Percentiles rank a stretch among this genome's conserved stretches.
These are phyloP conservation scores for Erynnis tages DNA, from an alignment of 2,888 invertebrate genomes.

Conservation along the genomic window DNA sequence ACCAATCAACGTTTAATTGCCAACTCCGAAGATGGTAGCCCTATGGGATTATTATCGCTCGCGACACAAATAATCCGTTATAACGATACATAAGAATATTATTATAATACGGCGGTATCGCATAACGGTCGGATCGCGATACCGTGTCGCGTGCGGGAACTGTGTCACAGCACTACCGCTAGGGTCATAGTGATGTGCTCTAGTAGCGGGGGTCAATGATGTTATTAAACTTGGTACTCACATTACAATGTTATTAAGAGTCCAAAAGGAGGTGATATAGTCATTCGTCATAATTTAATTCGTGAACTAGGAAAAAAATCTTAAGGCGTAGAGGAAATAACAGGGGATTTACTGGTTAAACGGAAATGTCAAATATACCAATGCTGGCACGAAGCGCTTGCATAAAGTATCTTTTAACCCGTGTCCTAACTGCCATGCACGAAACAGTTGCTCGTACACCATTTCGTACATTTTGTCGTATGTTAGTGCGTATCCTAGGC, in stretches of 20 bases:
- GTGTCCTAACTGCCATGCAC: no score
- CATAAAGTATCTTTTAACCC: no score
- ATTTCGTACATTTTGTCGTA: no score
- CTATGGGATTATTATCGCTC: conserved; percentile 26
- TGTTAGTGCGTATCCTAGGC: no score
- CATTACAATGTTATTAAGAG: conserved; percentile 1
- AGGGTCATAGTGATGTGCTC: conserved; percentile 45
- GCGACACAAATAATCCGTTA: conserved; percentile 31
- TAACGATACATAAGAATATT: conserved; percentile 33
- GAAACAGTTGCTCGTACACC: no score
- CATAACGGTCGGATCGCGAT: conserved; percentile 45
- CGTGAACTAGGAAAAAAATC: no score
- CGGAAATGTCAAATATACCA: no score
- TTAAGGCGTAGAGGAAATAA: no score
- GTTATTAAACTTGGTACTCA: conserved; percentile 8
- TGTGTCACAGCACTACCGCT: conserved; percentile 63
- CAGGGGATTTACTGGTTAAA: no score
- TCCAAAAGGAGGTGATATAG: not conserved
- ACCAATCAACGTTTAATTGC: not conserved
- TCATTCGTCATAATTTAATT: no score
- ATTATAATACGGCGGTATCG: conserved; percentile 36
- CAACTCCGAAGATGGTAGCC: conserved; percentile 2
- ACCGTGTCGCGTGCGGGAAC: conserved; percentile 51
- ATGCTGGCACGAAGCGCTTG: no score
- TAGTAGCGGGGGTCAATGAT: conserved; percentile 26